A percentile compares a stretch with the other conserved stretches of the same genome.
Conservation (phyloP, 2,797 vertebrate genomes). For the Danio kyathit region DNA sequence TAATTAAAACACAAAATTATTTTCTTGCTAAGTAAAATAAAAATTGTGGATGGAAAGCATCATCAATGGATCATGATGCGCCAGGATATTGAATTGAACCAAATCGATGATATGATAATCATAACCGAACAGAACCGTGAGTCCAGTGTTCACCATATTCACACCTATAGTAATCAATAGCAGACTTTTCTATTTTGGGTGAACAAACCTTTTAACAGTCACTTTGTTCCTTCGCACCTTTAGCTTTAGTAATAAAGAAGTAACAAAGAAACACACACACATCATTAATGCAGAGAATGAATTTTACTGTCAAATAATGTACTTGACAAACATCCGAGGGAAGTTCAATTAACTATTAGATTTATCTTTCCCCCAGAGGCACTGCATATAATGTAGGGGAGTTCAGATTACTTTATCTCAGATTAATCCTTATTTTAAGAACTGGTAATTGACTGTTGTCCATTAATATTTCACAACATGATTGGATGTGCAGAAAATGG, state of each 20-base stretch:
- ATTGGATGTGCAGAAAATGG: too few relatives aligned
- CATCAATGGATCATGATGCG: too few relatives aligned
- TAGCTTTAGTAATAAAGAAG: not conserved
- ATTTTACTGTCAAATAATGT: slow-evolving; percentile 47
- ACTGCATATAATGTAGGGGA: not conserved
- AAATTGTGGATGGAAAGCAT: too few relatives aligned
- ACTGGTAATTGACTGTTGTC: not conserved
- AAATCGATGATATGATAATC: too few relatives aligned
- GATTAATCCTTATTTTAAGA: not conserved
- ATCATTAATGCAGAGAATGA: slow-evolving; percentile 37
- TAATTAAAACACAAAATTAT: too few relatives aligned
- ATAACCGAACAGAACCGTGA: too few relatives aligned
- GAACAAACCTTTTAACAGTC: not conserved
- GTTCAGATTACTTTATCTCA: not conserved
- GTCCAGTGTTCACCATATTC: too few relatives aligned
- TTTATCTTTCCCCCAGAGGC: slow-evolving; percentile 49
- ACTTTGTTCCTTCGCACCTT: too few relatives aligned
- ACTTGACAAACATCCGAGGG: slow-evolving; percentile 51
- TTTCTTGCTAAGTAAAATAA: too few relatives aligned
- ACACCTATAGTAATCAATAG: not conserved
- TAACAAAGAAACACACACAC: slow-evolving; percentile 14
- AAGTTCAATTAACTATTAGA: slow-evolving; percentile 23
- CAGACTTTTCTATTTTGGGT: not conserved
- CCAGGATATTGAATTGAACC: too few relatives aligned
- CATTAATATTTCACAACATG: too few relatives aligned